A percentile compares a stretch with the other conserved stretches of the same genome.
These are phyloP conservation scores for Oegoconia quadripuncta DNA, from an alignment of 2,888 invertebrate species.

Conservation along the genomic window DNA sequence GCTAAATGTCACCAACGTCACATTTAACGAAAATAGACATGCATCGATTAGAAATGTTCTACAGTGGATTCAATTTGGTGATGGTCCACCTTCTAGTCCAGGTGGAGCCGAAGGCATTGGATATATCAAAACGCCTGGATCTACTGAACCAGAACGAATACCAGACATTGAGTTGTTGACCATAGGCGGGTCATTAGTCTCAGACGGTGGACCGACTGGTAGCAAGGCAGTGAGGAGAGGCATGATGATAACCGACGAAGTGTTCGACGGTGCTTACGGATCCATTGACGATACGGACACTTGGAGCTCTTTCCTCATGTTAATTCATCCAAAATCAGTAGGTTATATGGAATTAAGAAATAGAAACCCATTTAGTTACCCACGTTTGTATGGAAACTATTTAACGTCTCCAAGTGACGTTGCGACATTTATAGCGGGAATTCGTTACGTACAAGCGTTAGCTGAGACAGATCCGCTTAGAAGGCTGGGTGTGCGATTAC, in stretches of 20 bases:
- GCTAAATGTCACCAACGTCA: constrained; percentile 51
- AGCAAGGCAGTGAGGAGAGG: constrained; percentile 56
- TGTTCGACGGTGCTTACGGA: constrained; percentile 63
- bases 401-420: constrained; percentile 80
- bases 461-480: constrained; percentile 72
- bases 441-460: constrained; percentile 71
- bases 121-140: constrained; percentile 80
- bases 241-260: constrained; percentile 65
- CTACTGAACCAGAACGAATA: constrained; percentile 64
- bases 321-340: constrained; percentile 83
- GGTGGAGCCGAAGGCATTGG: constrained; percentile 82
- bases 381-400: constrained; percentile 84
- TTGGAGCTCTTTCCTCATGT: constrained; percentile 80
- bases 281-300: constrained; percentile 59
- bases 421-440: constrained; percentile 79
- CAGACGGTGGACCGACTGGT: constrained; percentile 57
- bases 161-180: constrained; percentile 86
- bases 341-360: constrained; percentile 82
- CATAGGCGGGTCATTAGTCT: constrained; percentile 67
- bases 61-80: constrained; percentile 47
- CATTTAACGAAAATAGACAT: constrained; percentile 41
- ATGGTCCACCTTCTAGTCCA: constrained; percentile 68
- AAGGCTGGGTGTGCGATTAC: constrained; percentile 70
- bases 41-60: constrained; percentile 32
- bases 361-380: constrained; percentile 81